Conservation (phyloP, 2,113 vertebrate genomes). For the Ochotona princeps region DNA sequence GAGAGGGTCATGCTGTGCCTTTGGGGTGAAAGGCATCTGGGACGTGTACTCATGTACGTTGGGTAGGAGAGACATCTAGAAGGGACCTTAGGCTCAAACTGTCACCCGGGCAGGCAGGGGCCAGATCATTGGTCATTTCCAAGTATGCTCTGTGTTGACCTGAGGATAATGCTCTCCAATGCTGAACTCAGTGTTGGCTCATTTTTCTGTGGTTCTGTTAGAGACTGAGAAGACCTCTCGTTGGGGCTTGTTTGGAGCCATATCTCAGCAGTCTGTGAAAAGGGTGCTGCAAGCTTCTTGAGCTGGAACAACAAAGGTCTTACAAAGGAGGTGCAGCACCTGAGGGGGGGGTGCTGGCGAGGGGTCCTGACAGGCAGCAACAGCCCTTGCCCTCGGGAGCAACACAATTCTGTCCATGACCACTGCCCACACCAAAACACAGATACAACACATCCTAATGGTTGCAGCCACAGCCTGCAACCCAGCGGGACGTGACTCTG, state of each 20-base stretch:
- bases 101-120: accelerated
- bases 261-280: background rate
- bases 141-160: background rate
- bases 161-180: background rate
- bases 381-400: no score
- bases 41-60: accelerated
- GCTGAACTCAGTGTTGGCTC: background rate
- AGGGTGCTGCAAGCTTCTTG: background rate
- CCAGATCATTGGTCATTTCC: background rate
- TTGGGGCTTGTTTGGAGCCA: background rate
- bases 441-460: background rate
- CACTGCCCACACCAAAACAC: background rate
- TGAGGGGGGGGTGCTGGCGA: background rate
- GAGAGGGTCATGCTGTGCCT: background rate
- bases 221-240: background rate
- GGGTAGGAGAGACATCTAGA: background rate
- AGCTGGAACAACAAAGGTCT: background rate
- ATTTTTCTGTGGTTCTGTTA: background rate
- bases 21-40: background rate
- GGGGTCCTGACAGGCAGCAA: background rate
- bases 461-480: no score
- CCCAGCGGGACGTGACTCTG: background rate
- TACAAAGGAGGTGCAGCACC: background rate
- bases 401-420: accelerated
- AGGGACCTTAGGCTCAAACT: background rate